phyloP scores from a whole-genome alignment of 2,113 vertebrate species.

The Gnathonemus longibarbis region DNA sequence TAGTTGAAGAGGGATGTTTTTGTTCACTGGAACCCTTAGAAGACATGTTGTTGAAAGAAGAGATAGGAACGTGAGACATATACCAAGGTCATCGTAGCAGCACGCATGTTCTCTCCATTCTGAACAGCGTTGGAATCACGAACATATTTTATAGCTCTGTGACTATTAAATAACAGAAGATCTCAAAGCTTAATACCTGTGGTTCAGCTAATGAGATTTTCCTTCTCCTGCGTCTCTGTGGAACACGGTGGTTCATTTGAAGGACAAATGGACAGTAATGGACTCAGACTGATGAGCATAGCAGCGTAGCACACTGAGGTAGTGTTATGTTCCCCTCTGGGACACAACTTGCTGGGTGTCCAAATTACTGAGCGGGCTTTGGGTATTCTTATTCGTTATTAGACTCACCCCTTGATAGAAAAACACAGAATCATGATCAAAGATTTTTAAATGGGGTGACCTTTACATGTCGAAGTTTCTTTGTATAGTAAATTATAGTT shows the following conservation, averaged over 20 bases:
- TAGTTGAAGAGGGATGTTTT: background rate
- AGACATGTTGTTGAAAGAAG: background rate
- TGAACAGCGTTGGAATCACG: background rate
- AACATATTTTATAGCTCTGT: background rate
- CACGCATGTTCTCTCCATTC: background rate
- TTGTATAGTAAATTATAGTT: background rate
- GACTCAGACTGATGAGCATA: background rate
- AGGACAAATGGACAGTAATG: constrained; percentile 7
- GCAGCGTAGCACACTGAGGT: background rate
- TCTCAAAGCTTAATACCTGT: background rate
- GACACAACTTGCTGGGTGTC: background rate
- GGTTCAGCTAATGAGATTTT: constrained; percentile 5
- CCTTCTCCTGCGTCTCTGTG: background rate
- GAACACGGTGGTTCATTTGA: background rate
- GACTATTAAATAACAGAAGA: background rate
- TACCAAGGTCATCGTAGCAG: background rate
- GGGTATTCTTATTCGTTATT: background rate
- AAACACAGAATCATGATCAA: background rate
- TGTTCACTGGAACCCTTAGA: background rate
- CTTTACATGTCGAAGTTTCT: background rate
- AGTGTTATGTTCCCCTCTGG: background rate
- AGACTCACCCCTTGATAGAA: background rate
- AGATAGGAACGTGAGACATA: background rate
- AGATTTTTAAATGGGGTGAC: background rate
- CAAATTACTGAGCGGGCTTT: background rate